Conservation (phyloP, 2,888 invertebrate species). For the Encarsia formosa region DNA sequence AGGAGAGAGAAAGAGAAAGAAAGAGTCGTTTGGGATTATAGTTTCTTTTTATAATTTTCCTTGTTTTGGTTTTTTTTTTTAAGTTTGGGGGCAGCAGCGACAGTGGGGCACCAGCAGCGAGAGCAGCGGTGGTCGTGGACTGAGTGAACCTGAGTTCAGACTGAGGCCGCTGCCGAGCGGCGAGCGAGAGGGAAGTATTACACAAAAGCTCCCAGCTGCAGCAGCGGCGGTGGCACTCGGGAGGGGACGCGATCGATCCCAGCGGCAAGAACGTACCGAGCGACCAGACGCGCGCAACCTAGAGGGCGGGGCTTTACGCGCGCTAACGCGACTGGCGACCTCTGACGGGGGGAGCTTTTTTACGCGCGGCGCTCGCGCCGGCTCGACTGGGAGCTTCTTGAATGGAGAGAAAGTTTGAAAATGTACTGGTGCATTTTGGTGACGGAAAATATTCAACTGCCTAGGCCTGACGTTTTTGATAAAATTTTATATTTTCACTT, state of each 20-base stretch:
- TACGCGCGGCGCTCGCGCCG: not conserved
- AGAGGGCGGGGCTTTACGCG: slow-evolving; percentile 17
- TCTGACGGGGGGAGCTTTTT: too few species aligned
- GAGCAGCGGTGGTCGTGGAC: not conserved
- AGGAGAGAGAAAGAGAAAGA: not conserved
- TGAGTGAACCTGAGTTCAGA: slow-evolving; percentile 48
- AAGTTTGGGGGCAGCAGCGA: not conserved
- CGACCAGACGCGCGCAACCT: not conserved
- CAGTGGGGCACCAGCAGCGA: not conserved
- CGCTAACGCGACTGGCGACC: not conserved
- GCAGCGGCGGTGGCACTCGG: slow-evolving; percentile 31
- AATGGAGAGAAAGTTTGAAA: too few species aligned
- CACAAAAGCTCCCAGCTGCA: not conserved
- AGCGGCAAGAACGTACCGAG: too few species aligned
- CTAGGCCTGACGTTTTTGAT: too few species aligned
- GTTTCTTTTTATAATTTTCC: too few species aligned
- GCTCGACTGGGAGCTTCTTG: too few species aligned
- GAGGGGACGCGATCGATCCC: slow-evolving; percentile 25
- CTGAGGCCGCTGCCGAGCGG: slow-evolving; percentile 35
- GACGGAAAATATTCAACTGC: too few species aligned
- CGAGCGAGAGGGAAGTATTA: not conserved
- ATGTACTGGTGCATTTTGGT: too few species aligned
- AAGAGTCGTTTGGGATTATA: not conserved
- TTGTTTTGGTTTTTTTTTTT: too few species aligned
- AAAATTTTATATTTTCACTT: too few species aligned